Base-by-base conservation (phyloP, 1,140 invertebrate species). In the Pseudachorutes palmiensis region DNA sequence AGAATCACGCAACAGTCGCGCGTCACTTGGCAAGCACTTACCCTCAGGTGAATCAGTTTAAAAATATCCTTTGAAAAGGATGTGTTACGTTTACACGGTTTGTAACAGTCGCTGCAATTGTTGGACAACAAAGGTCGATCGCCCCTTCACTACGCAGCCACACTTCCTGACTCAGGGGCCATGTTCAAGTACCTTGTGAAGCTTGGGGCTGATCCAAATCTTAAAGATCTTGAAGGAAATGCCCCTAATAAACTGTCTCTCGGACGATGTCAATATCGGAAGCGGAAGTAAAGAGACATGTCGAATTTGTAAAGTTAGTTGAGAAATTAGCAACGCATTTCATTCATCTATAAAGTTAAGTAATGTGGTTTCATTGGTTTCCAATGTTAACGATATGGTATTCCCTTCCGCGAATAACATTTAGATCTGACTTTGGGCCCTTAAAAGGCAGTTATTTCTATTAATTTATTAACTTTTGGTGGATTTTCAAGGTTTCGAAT, bases 101-200 rank as follows among this genome's bases (percentile, higher is more conserved):
- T n/a, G n/a, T n/a, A n/a, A n/a, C n/a, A 70, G 65, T 30, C 60
- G 26, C 41, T 72, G 61, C 36, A 48, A n/a, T 71, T 76, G 32
- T 28, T 84, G 33, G 90, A 92, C 79, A 79, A 86, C 75, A 85
- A 90, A 77, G 91, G 90, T 32, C 81, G 92, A 72, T 94, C 91
- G 2, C 85, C 92, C n/a, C 81, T 96, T 41, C 92, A 96, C 80
- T 96, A 94, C 77, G 89, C 92, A 3, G 89, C 90, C 3, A 87
- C 87, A 2, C 78, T 94, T 36, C 84, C 86, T 19, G 92, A 95
- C 75, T 91, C 90, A 72, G 90, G 90, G 0, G 88, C 93, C 76
- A 91, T 92, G 75, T 94, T 90, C 77, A 90, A 92, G 77, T 49
- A 92, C 58, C 79, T 96, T 45, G 79, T 89, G 72, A 89, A 92